Evolutionary conservation across 1,140 invertebrate species (phyloP), one percentile per base, ranked within the genome.

Genomic region (Chironomus striatipennis): DNA sequence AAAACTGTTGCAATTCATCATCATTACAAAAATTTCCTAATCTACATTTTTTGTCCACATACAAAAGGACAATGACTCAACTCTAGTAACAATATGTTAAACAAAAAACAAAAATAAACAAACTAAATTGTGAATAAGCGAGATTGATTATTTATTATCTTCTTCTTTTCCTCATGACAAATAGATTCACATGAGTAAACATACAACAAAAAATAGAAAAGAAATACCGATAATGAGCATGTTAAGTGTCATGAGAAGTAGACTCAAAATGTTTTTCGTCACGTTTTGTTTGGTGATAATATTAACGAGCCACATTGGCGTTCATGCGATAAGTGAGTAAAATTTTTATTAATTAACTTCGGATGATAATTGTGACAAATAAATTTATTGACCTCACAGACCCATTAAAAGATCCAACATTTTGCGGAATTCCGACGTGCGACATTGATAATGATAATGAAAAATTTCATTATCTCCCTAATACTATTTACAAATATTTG

Each of bases 381-480:
- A 7, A n/a, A 12, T 15, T 57, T 57, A n/a, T 57, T 57, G 47
- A 57, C n/a, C 18, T n/a, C 9, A 57, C 10, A 90, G 89, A 89
- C 85, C 87, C 87, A 0, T 80, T 89, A 0, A 87, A 87, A 81
- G 85, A 90, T 82, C 88, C 88, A 2, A 85, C 85, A 73, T 87
- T 89, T 75, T 90, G 89, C 79, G 89, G 89, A 47, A 80, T 85
- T 24, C 89, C 88, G 21, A 83, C 84, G 77, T 90, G 89, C 74
- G 78, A 80, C 8, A 5, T n/a, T 0, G 47, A 64, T 17, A 78
- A 70, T 7, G 20, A 73, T n/a, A 78, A 73, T 7, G 20, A 73
- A 0, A 91, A 91, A 79, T 91, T 91, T 77, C 85, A 84, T 76
- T 91, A 89, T 78, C 76, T 83, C 17, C 78, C 83, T 73, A 83